These are phyloP conservation scores for Orestias chungarensis DNA, from an alignment of 2,797 vertebrate species.

Conservation along the genomic window DNA sequence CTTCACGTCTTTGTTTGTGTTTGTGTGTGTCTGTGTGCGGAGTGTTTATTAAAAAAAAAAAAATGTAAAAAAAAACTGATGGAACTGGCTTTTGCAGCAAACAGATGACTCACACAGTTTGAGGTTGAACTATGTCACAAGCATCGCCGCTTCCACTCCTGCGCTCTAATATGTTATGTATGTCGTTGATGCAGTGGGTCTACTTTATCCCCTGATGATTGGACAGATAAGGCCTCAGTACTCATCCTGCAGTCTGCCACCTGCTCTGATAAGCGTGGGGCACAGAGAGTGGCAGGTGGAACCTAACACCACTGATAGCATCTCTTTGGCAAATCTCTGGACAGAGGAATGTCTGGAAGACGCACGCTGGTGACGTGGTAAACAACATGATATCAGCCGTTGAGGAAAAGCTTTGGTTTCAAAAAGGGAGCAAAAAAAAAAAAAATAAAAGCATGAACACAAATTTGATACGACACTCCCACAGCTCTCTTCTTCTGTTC, in stretches of 20 bases:
- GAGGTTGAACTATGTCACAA: conserved; percentile 61
- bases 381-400: conserved; percentile 28
- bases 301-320: conserved; percentile 60
- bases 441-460: conserved; percentile 10
- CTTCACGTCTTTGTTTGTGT: not conserved
- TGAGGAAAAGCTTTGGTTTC: conserved; percentile 23
- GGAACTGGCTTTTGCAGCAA: conserved; percentile 47
- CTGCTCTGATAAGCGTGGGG: conserved; percentile 63
- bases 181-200: conserved; percentile 53
- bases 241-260: conserved; percentile 54
- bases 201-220: conserved; percentile 51
- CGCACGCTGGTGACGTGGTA: conserved; percentile 23
- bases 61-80: conserved; percentile 6
- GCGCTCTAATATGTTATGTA: conserved; percentile 47
- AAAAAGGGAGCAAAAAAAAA: no score
- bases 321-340: conserved; percentile 53
- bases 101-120: conserved; percentile 68
- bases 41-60: conserved; percentile 14
- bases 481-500: not conserved
- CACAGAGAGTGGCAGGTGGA: conserved; percentile 43
- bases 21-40: not conserved
- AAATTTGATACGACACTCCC: not conserved
- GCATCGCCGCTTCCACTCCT: conserved; percentile 51
- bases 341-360: conserved; percentile 46
- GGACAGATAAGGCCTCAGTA: conserved; percentile 54